Evolutionary conservation across 2,888 invertebrate species (phyloP), one percentile per base, ranked within the genome.

Genomic region (Latrodectus elegans): DNA sequence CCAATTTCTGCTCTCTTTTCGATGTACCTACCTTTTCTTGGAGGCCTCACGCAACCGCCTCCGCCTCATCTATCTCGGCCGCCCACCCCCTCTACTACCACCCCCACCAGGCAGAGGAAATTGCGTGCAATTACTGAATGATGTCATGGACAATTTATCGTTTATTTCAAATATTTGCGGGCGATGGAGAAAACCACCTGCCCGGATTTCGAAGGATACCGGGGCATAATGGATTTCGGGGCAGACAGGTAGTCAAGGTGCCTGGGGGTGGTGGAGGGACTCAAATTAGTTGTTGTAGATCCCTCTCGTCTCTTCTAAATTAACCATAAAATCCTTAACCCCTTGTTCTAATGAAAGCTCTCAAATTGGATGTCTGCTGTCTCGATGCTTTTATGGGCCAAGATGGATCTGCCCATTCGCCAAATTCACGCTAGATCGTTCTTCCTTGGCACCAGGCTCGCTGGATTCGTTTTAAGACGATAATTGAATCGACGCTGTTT

Each of bases 121-220:
- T 88, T 80, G 88, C 88, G 88, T 88, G 89, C 89, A 89, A 89
- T 89, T 89, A 89, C 89, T 71, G 85, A 71, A 89, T 89, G 89
- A 89, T 89, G 89, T 89, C 86, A 86, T 86, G 86, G 89, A 89
- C 89, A 86, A 86, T 89, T 89, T 86, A 89, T 89, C 89, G 89
- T 89, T 89, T 85, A 89, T 89, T 86, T 89, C 89, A 86, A 89
- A 89, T 89, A 89, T 85, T 89, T 89, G 84, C 89, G 83, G 84
- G 79, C 81, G 86, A 87, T 81, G 81, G 82, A 73, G 83, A 74
- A 78, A 81, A 88, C 84, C 88, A 84, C 88, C 88, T 88, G 88
- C 88, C 76, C 83, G 88, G 83, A 78, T 88, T 88, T 83, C 88
- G 77, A 76, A 65, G 68, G 75, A 70, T 60, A 49, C 64, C 65